Evolutionary conservation across 2,888 invertebrate genomes (phyloP), one percentile per base, ranked within the genome.

Genomic region (Masnerella sp.): DNA sequence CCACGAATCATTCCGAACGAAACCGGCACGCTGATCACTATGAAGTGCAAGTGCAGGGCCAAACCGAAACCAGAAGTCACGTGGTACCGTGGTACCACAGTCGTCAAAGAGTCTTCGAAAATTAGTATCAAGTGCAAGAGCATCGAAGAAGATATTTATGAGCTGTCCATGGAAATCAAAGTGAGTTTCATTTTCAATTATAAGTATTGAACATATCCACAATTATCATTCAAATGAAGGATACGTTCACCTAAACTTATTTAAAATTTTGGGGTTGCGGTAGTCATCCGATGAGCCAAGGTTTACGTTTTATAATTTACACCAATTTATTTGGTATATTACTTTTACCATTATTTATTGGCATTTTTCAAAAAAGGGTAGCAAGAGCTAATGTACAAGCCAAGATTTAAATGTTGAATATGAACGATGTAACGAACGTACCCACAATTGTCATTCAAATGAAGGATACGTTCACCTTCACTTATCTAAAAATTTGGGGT

Each of bases 1-100:
- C 99, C 99, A 78, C 94, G 96, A 89, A 99, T 99, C 89, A 97
- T 98, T 90, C 99, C 99, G 87, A 97, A 98, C 89, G 97, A 97
- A 88, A 96, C 94, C 85, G 98, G 98, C 82, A 97, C 98, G 80
- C 92, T 98, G 83, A 97, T 99, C 83, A 95, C 96, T 75, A 97
- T 99, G 96, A 96, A 97, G 89, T 98, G 98, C 90, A 94, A 95
- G 86, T 96, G 96, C 88, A 95, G 95, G 88, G 97, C 98, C 42
- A 96, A 96, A 89, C 97, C 98, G 77, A 96, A 95, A 88, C 98
- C 99, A 43, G 93, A 93, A 81, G 96, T 98, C 74, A 95, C 94
- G 78, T 99, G 99, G 99, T 96, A 93, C 90, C 92, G 96, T 84
- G 98, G 96, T 81, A 94, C 94, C 82, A 95, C 94, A 77, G 90